Percentiles rank a stretch among this genome's conserved stretches.
Conservation (phyloP, 1,140 invertebrate genomes). For the Homalodisca vitripennis region DNA sequence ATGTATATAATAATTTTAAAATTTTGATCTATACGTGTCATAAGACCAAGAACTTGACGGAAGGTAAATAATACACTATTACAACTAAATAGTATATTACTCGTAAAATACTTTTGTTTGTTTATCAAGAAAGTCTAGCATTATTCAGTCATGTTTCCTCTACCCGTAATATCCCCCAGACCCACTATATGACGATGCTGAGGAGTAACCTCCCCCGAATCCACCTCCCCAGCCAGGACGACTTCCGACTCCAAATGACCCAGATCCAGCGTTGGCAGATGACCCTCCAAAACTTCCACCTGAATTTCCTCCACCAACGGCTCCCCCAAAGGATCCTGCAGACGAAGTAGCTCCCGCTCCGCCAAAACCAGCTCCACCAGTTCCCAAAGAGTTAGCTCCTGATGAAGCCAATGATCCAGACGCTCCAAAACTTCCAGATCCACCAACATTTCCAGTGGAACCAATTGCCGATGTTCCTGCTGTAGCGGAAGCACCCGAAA, state of each 20-base stretch:
- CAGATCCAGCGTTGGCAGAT: background rate
- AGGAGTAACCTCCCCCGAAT: background rate
- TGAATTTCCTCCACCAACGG: background rate
- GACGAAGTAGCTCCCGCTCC: background rate
- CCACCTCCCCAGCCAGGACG: background rate
- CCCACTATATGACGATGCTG: too few relatives aligned
- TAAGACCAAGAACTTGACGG: too few relatives aligned
- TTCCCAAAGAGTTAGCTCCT: background rate
- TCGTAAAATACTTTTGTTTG: too few relatives aligned
- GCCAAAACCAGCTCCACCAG: background rate
- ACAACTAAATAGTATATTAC: too few relatives aligned
- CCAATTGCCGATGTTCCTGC: background rate
- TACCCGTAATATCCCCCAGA: too few relatives aligned
- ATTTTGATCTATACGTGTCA: too few relatives aligned
- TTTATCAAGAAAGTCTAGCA: too few relatives aligned
- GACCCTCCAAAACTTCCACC: background rate
- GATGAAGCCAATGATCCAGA: background rate
- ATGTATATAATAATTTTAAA: too few relatives aligned
- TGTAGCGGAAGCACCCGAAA: background rate
- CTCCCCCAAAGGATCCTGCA: background rate
- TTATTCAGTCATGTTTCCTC: too few relatives aligned
- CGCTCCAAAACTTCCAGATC: background rate
- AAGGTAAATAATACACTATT: too few relatives aligned
- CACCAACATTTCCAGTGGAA: background rate
- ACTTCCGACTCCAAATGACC: slow-evolving; percentile 16